Conservation (phyloP, 2,797 vertebrate species). For the Sorex maritimensis region DNA sequence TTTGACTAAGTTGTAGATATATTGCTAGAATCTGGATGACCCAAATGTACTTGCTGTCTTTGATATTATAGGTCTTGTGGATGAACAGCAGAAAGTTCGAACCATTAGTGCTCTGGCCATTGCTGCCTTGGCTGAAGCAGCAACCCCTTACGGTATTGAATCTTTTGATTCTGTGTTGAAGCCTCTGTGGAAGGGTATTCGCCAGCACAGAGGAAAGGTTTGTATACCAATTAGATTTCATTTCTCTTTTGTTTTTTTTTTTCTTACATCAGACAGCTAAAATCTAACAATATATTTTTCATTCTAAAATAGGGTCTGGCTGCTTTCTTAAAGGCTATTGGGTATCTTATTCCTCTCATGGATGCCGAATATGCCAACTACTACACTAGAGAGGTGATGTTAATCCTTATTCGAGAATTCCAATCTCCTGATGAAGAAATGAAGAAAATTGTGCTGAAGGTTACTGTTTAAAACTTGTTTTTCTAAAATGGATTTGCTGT, state of each 20-base stretch:
- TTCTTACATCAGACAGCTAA: too few species aligned
- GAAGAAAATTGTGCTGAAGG: constrained; percentile 99
- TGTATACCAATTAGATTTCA: background rate
- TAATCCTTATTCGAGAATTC: constrained; percentile 99
- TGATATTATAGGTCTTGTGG: constrained; percentile 95
- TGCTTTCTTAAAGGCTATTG: constrained; percentile 99
- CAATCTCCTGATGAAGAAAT: constrained; percentile 99
- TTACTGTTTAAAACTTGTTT: background rate
- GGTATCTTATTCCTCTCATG: constrained; percentile 99
- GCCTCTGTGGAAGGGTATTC: constrained; percentile 99
- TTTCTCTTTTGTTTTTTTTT: background rate
- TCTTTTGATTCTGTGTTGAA: constrained; percentile 99
- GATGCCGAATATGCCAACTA: constrained; percentile 99
- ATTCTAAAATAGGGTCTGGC: constrained; percentile 95
- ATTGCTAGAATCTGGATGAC: background rate
- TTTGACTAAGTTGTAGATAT: background rate
- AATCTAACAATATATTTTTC: background rate
- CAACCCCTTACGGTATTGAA: constrained; percentile 99
- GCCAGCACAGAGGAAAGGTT: constrained; percentile 99
- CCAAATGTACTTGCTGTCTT: constrained; percentile 9
- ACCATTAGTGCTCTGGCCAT: constrained; percentile 99
- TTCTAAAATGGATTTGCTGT: background rate
- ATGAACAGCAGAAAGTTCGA: constrained; percentile 99
- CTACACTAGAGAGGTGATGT: constrained; percentile 99
- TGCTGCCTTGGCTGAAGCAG: constrained; percentile 98